Evolutionary conservation across 1,140 invertebrate genomes (phyloP).

Genomic region (Subanguina moxae): DNA sequence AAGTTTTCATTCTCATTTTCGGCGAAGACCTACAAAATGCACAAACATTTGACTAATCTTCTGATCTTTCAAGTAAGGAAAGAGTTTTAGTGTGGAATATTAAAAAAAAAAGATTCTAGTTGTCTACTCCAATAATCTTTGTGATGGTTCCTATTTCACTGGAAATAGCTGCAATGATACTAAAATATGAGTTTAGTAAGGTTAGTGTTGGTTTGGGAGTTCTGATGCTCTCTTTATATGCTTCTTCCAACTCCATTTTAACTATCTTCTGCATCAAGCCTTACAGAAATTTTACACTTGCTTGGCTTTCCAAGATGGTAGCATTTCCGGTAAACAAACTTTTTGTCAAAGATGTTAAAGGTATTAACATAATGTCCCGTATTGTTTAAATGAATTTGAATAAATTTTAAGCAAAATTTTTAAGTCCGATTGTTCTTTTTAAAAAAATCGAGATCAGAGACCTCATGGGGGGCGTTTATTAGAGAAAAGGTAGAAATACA

Average conservation of each 20-base stretch:
- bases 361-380: too few relatives aligned
- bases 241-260: not conserved
- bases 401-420: too few relatives aligned
- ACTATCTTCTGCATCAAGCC: conserved; percentile 8
- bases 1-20: not conserved
- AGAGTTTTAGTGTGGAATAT: not conserved
- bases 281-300: conserved; percentile 3
- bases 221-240: conserved; percentile 4
- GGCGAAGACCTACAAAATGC: conserved; percentile 7
- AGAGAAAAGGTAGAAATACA: too few relatives aligned
- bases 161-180: not conserved
- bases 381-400: too few relatives aligned
- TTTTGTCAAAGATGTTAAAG: too few relatives aligned
- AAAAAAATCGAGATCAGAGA: too few relatives aligned
- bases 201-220: not conserved
- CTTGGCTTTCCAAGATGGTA: too few relatives aligned
- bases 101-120: not conserved
- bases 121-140: conserved; percentile 9
- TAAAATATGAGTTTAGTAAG: not conserved
- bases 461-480: too few relatives aligned
- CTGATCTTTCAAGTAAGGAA: conserved; percentile 5
- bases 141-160: conserved; percentile 12
- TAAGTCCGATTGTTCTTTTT: too few relatives aligned
- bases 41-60: conserved; percentile 1
- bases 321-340: too few relatives aligned